Evolutionary conservation across 2,888 invertebrate species (phyloP), one percentile per base, ranked within the genome.

Genomic region (Dasypolia templi): DNA sequence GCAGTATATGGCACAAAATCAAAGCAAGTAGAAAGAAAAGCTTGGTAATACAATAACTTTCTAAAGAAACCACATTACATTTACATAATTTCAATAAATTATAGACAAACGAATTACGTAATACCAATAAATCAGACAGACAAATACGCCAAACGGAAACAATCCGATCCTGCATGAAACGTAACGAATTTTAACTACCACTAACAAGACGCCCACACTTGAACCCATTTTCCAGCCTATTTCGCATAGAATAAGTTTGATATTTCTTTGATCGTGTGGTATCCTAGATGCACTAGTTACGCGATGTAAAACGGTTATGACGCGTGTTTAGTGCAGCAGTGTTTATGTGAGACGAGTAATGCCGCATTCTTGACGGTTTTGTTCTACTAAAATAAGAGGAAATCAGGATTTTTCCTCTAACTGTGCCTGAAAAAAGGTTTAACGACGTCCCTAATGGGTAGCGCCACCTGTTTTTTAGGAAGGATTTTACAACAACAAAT

Each of bases 131-230:
- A 62, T 75, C 7, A 19, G 51, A 4, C 26, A 19, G 32, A 65
- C 42, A 72, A 70, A 82, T 63, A 77, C 72, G 72, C 78, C 77
- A 84, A 79, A 84, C 65, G 74, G 68, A 79, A 86, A 73, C 85
- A 75, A 82, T 79, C 62, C 68, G 22, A 67, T 78, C 53, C 67
- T 67, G 56, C 75, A 62, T 61, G 66, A 76, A 86, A 79, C 84
- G 64, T 67, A 70, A 72, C 68, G 29, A 77, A 62, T 77, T 80
- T 65, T 66, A 70, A 83, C 61, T 53, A 56, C 66, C 35, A 69
- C 73, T 77, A 79, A 76, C 44, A 66, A 59, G 55, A 64, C 32
- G 4, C 9, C 3, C 1, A 53, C 6, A 12, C 7, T 11, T 26
- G 44, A 46, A 56, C 1, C 19, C 7, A 69, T 26, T 42, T 32